Evolutionary conservation across 2,113 vertebrate species (phyloP).

Genomic region (Nesogale talazaci): DNA sequence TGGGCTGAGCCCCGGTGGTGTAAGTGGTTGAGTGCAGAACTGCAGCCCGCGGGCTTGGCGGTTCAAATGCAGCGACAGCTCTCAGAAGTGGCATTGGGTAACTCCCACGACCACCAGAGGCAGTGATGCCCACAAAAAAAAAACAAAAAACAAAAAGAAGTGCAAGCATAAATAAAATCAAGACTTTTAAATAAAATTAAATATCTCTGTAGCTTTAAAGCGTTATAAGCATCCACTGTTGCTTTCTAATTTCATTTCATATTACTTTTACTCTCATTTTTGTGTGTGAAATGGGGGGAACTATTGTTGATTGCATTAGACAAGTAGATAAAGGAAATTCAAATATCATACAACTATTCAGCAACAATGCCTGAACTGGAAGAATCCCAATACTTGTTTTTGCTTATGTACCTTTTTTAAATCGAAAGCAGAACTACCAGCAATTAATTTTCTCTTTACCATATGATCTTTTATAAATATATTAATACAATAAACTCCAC

Average conservation of each 20-base stretch:
- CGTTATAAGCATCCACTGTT: background rate
- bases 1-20: too few species aligned
- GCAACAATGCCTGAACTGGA: background rate
- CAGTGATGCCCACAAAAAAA: too few species aligned
- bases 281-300: background rate
- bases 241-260: background rate
- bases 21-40: too few species aligned
- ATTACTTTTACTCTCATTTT: background rate
- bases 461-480: background rate
- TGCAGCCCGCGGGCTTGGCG: too few species aligned
- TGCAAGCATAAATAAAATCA: background rate
- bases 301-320: background rate
- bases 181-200: background rate
- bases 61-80: too few species aligned
- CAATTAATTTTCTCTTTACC: slow-evolving; percentile 9
- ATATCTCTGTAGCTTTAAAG: background rate
- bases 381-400: background rate
- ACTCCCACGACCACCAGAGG: too few species aligned
- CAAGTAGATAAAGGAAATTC: background rate
- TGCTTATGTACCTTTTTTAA: background rate
- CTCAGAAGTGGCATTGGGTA: too few species aligned
- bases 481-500: background rate
- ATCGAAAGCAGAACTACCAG: background rate
- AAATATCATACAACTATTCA: background rate
- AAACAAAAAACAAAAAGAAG: too few species aligned